Base-by-base conservation (phyloP, 1,140 invertebrate species). In the Dendroctonus ponderosae region DNA sequence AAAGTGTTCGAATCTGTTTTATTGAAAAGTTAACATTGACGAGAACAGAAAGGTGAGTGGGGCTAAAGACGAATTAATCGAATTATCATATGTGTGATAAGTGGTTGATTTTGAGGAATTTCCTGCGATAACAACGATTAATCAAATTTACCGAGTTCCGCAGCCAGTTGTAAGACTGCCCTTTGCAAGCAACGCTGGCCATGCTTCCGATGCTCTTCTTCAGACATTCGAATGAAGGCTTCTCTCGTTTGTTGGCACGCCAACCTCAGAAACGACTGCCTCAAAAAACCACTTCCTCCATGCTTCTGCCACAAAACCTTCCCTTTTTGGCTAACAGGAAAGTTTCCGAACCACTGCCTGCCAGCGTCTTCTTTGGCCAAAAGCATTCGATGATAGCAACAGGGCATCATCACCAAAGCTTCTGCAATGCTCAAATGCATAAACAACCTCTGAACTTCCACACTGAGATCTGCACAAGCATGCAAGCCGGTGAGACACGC, bases 391-490 rank as follows among this genome's bases (percentile, higher is more conserved):
- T 94, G 92, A 74, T 95, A 95, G 72, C 93, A 96, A 74, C 93
- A 96, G 6, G 91, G 88, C 78, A 94, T 87, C 43, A 93, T 84
- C 48, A 89, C 83, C 9, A 93, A 71, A 14, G 83, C 78, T 54
- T 80, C 80, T 5, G 86, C 86, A 39, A 79, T 72, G 37, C 81
- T 73, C 78, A 89, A 85, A 69, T 84, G 79, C 11, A 85, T 70
- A 80, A 91, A 94, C 70, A 93, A 79, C 74, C 86, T 83, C 9
- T 92, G 83, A 15, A 90, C 85, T 26, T 85, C 84, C 8, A 91
- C 81, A 58, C 89, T 88, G 38, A 96, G 83, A 79, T 94, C 91
- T 0, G 89, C 92, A 78, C 93, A 96, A 7, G 91, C 87, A 79
- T 96, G 93, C 37, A 96, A 80, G 6, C 89, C 89, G 67, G 86